Evolutionary conservation across 2,888 invertebrate species (phyloP), one percentile per base, ranked within the genome.

Genomic region (Drosophila lutescens): DNA sequence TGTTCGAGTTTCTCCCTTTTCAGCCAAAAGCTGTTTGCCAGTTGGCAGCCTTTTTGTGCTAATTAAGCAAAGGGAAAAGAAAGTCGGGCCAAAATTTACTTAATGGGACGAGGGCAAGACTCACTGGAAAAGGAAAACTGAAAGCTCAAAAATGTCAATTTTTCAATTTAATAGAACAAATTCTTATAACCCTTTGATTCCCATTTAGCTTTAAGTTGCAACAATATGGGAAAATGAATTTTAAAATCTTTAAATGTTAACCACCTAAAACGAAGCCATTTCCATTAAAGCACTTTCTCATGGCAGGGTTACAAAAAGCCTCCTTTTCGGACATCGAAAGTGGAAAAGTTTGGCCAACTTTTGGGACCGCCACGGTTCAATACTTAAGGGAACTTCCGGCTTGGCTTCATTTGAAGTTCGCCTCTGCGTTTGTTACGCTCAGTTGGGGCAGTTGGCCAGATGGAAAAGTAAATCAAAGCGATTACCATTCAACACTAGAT

Each of bases 381-480:
- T 67, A 70, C 66, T 63, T 54, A 76, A 62, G 46, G 34, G 23
- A 30, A 57, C 63, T 71, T 77, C 63, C 80, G 72, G 76, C 78
- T 71, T 56, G 50, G 60, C 54, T 69, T 63, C 34, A 50, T 82
- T 86, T 85, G 79, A 81, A 70, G 81, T 81, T 66, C 12, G 34
- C 34, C 12, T 12, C 12, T 5, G 34, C 34, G 12, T 34, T 85
- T 75, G 72, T 68, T 86, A 55, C 68, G 61, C 63, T 73, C 60
- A 66, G 61, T 70, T 72, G 34, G 50, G 58, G 44, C 30, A 32
- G 46, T 46, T 51, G 67, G 46, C 46, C 65, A 68, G 69, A 78
- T 74, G 69, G 60, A 74, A 84, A 81, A 66, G 68, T 80, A 80
- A 80, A 74, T 80, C 79, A 79, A 74, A 67, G 43, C 50, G 67